Percentiles rank a stretch among this genome's conserved stretches.
These are phyloP conservation scores for Scaptomyza polygonia DNA, from an alignment of 2,888 invertebrate species.

Conservation along the genomic window DNA sequence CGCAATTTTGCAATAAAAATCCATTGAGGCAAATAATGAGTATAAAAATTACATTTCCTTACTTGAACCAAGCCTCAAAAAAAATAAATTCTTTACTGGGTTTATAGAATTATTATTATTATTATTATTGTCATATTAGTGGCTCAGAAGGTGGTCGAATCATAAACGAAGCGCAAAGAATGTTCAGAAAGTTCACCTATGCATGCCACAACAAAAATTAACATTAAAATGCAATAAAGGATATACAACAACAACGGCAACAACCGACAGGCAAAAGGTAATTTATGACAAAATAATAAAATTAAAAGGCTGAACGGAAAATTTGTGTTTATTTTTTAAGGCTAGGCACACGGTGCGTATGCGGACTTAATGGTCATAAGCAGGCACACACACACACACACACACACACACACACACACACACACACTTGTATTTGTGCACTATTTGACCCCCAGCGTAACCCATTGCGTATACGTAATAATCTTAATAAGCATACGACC, in stretches of 20 bases:
- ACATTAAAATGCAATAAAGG: slow-evolving; percentile 78
- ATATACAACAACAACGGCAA: slow-evolving; percentile 5
- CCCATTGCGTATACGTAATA: slow-evolving; percentile 49
- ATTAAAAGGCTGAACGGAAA: slow-evolving; percentile 44
- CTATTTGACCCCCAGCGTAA: slow-evolving; percentile 46
- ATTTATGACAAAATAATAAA: slow-evolving; percentile 76
- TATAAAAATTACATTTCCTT: too few relatives aligned
- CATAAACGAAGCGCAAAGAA: slow-evolving; percentile 33
- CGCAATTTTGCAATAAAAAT: slow-evolving; percentile 76
- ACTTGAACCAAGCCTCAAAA: slow-evolving; percentile 36
- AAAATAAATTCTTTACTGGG: too few relatives aligned
- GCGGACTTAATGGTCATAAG: slow-evolving; percentile 53
- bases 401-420: slow-evolving; percentile 17
- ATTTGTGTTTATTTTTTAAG: slow-evolving; percentile 30
- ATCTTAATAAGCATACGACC: slow-evolving; percentile 57
- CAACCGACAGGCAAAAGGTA: slow-evolving; percentile 10
- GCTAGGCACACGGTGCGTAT: slow-evolving; percentile 62
- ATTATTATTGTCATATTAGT: slow-evolving; percentile 42
- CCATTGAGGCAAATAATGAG: slow-evolving; percentile 55
- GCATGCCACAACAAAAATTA: slow-evolving; percentile 55
- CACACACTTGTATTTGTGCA: slow-evolving; percentile 10
- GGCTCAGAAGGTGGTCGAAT: slow-evolving; percentile 56
- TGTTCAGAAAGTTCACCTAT: background rate
- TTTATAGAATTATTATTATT: slow-evolving; percentile 9
- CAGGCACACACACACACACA: slow-evolving; percentile 19